Conservation (phyloP, 1,140 invertebrate genomes). For the Parapsyche elsis region DNA sequence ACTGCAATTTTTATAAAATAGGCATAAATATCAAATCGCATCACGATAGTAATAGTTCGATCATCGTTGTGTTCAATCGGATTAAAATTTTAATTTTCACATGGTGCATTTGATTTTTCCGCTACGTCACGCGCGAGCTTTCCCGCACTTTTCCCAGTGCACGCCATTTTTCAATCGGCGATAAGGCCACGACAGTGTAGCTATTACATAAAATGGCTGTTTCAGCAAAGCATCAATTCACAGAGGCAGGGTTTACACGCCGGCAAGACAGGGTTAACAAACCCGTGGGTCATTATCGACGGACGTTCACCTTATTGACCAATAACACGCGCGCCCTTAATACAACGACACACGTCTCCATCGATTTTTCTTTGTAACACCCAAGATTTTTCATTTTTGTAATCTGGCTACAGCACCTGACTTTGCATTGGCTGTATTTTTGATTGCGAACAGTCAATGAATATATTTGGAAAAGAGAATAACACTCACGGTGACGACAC, state of each 20-base stretch:
- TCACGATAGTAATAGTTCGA: no score
- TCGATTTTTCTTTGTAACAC: background rate
- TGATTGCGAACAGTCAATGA: no score
- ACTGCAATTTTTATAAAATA: no score
- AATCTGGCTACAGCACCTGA: no score
- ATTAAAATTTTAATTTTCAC: no score
- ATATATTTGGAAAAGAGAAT: no score
- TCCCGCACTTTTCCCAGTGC: background rate
- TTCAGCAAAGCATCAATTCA: background rate
- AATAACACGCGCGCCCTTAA: background rate
- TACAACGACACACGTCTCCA: background rate
- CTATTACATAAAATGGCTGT: no score
- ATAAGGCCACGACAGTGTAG: background rate
- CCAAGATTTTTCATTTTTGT: background rate
- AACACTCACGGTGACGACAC: no score
- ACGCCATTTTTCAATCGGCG: conserved; percentile 25
- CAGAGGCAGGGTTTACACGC: conserved; percentile 2
- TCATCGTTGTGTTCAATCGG: background rate
- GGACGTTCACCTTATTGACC: conserved; percentile 13
- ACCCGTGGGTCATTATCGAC: background rate
- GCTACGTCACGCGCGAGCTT: no score
- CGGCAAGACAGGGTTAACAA: background rate
- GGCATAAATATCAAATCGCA: no score
- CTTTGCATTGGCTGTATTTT: no score
- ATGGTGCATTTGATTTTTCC: no score